A percentile compares a stretch with the other conserved stretches of the same genome.
Evolutionary conservation across 2,113 vertebrate genomes (phyloP).

Genomic region (human (Homo sapiens)): DNA sequence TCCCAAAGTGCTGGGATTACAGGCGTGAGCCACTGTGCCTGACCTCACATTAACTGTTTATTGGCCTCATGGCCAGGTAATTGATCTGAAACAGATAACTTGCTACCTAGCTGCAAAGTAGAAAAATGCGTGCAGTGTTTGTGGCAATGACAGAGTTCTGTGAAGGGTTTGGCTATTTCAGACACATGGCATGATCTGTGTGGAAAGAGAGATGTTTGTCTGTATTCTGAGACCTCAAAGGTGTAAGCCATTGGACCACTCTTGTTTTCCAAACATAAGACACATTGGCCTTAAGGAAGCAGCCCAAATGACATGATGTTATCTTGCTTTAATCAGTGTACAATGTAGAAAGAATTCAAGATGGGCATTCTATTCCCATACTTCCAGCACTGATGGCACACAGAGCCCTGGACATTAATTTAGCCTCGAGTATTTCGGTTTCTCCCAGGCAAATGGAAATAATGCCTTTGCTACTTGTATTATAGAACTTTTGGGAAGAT

Average conservation of each 20-base stretch:
- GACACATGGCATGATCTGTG: neutral
- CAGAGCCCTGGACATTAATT: neutral
- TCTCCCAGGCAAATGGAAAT: neutral
- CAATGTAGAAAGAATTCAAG: neutral
- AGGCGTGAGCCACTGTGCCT: no score
- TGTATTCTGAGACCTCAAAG: neutral
- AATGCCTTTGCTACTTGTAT: neutral
- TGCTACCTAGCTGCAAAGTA: neutral
- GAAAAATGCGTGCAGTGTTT: rapidly evolving
- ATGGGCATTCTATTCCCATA: neutral
- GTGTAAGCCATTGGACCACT: neutral
- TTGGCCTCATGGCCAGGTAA: neutral
- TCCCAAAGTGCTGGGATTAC: no score
- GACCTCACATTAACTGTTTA: neutral
- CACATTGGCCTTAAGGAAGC: neutral
- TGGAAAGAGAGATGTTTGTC: neutral
- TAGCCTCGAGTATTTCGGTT: neutral
- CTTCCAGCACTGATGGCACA: neutral
- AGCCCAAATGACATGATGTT: neutral
- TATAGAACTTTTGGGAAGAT: neutral
- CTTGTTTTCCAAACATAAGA: neutral
- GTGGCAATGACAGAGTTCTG: neutral
- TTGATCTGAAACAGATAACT: neutral
- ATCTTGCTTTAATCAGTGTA: neutral
- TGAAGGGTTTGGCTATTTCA: neutral